Evolutionary conservation across 2,113 vertebrate species (phyloP), one percentile per base, ranked within the genome.

Genomic region (Dryoscopus gambensis): DNA sequence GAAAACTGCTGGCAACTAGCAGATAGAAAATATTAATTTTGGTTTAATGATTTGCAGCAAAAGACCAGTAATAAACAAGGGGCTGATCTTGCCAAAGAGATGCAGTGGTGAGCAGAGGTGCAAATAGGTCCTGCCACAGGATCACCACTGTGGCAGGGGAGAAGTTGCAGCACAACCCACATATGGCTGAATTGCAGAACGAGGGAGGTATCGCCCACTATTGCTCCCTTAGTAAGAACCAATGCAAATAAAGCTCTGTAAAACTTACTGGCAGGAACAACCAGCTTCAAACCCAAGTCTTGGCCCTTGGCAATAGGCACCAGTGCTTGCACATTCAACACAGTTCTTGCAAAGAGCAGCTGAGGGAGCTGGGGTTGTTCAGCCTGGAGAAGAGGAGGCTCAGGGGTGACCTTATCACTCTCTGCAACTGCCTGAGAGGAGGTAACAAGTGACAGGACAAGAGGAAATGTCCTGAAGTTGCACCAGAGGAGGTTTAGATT

Each of bases 161-260:
- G 13, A 21, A 21, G 15, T 7, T 46, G 53, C 47, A 64, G 93
- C 44, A 47, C 40, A 37, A 13, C 15, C 12, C 23, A 46, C 33
- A 5, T 9, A 17, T 0, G 9, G 49, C 69, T 30, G n/a, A 56
- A 33, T 7, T 0, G 0, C 60, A 46, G 47, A 1, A 2, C 30
- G 60, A 40, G 19, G 20, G 23, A 40, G 4, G 8, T 21, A 15
- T 52, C 53, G 65, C 35, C 35, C n/a, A 40, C 57, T n/a, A 8
- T 44, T 21, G 23, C 46, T 71, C 30, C 23, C 37, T 49, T 20
- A 28, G 25, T 19, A 80, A 75, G n/a, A 93, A 20, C 25, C 22
- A 22, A 50, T 46, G 8, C 14, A 79, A 76, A 53, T 19, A 57
- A 63, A 44, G 8, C 31, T 57, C 28, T 84, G 20, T 49, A 24